Conservation (phyloP, 2,888 invertebrate genomes). For the Rapana venosa region DNA sequence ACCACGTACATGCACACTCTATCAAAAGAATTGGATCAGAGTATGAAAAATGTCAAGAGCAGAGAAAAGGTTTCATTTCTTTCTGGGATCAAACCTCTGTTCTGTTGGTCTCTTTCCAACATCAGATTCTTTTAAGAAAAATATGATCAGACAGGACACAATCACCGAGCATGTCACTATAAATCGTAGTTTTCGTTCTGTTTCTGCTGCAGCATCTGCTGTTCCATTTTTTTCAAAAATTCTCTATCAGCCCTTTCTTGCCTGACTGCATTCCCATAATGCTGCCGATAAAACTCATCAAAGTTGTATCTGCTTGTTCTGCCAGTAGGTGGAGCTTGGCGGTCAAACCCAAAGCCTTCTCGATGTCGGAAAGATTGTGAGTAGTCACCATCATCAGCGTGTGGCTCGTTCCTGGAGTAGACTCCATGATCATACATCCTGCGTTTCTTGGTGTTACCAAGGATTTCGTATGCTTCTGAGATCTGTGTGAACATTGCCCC, state of each 20-base stretch:
- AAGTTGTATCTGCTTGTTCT: slow-evolving; percentile 87
- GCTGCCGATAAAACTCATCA: slow-evolving; percentile 83
- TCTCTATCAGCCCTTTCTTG: slow-evolving; percentile 29
- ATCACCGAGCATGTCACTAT: not conserved
- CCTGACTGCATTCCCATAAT: slow-evolving; percentile 62
- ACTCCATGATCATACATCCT: slow-evolving; percentile 89
- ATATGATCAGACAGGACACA: not conserved
- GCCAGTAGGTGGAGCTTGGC: slow-evolving; percentile 79
- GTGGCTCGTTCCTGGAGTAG: slow-evolving; percentile 43
- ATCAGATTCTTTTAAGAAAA: not conserved
- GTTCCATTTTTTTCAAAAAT: not conserved
- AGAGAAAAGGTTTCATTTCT: not conserved
- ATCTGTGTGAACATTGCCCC: slow-evolving; percentile 87
- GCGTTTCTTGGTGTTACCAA: slow-evolving; percentile 85
- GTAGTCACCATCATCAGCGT: slow-evolving; percentile 39
- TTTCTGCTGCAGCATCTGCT: not conserved
- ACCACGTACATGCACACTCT: not conserved
- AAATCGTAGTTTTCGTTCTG: not conserved
- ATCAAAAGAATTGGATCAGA: not conserved
- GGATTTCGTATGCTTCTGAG: slow-evolving; percentile 90
- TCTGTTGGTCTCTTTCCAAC: not conserved
- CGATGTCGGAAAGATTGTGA: slow-evolving; percentile 47
- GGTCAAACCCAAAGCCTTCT: slow-evolving; percentile 43
- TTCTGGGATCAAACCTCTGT: not conserved
- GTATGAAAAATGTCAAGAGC: not conserved